These are phyloP conservation scores for Philypnodon macrostomus DNA, from an alignment of 2,797 vertebrate genomes.

Conservation along the genomic window DNA sequence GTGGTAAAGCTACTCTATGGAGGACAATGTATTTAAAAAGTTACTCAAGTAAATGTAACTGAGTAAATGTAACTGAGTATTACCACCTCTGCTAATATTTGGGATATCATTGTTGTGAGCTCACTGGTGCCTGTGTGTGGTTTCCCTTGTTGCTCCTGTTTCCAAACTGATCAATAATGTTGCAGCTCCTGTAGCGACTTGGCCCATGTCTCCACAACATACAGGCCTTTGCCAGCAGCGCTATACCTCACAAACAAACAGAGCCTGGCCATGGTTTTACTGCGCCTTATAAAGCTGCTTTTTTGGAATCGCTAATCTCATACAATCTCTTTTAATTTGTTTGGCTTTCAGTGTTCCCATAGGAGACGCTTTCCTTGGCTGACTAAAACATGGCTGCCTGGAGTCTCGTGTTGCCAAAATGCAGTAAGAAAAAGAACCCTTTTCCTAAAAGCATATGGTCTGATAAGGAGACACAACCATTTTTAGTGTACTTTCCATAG, in stretches of 20 bases:
- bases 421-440: constrained; percentile 34
- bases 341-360: constrained; percentile 51
- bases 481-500: constrained; percentile 36
- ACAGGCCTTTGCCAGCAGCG: constrained; percentile 32
- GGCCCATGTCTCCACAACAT: constrained; percentile 29
- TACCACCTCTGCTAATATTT: no score
- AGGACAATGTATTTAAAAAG: no score
- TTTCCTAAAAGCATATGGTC: constrained; percentile 24
- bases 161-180: constrained; percentile 35
- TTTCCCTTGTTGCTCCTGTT: background rate
- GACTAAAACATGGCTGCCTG: constrained; percentile 23
- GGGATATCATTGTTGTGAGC: no score
- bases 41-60: no score
- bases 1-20: no score
- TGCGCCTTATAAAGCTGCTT: constrained; percentile 43
- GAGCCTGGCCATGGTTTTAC: constrained; percentile 33
- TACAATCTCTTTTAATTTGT: constrained; percentile 61
- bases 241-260: constrained; percentile 48
- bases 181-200: constrained; percentile 34
- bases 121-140: background rate
- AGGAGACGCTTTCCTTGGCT: constrained; percentile 55
- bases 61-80: no score
- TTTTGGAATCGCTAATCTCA: constrained; percentile 38
- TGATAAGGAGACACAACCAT: background rate
- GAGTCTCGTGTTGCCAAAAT: constrained; percentile 36